A percentile compares a stretch with the other conserved stretches of the same genome.
Conservation (phyloP, 2,113 vertebrate genomes). For the rat (Rattus norvegicus) region DNA sequence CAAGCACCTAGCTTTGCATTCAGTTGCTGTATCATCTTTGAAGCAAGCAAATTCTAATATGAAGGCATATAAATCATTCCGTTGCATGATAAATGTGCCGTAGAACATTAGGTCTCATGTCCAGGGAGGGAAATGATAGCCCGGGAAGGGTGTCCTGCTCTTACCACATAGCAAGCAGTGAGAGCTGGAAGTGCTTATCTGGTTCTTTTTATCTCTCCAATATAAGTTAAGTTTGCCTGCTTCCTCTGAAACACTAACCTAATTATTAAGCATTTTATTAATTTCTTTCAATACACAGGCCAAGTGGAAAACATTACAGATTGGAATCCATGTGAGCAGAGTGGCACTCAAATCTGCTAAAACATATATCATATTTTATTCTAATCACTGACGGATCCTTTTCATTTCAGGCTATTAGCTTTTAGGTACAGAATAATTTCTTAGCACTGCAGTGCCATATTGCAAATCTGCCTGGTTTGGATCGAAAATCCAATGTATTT, state of each 20-base stretch:
- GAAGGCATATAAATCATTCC: constrained; percentile 66
- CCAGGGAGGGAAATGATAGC: constrained; percentile 58
- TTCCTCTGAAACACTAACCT: neutral
- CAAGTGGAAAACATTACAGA: neutral
- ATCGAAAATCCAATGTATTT: neutral
- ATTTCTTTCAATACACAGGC: neutral
- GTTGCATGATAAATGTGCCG: constrained; percentile 67
- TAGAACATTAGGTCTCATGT: constrained; percentile 62
- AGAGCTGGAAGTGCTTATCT: neutral
- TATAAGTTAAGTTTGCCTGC: neutral
- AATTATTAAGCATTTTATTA: neutral
- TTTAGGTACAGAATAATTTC: constrained; percentile 18
- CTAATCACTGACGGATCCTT: neutral
- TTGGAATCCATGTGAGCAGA: neutral
- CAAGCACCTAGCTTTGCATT: constrained; percentile 48
- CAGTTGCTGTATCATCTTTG: neutral
- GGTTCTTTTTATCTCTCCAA: neutral
- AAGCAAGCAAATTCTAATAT: constrained; percentile 51
- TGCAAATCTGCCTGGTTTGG: neutral
- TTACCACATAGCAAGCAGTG: neutral
- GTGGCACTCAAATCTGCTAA: neutral
- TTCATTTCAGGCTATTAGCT: neutral
- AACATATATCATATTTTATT: neutral
- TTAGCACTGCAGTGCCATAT: neutral
- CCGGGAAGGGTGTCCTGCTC: constrained; percentile 61